These are phyloP conservation scores for Adelognathus sp. DNA, from an alignment of 2,888 invertebrate species.

Conservation along the genomic window DNA sequence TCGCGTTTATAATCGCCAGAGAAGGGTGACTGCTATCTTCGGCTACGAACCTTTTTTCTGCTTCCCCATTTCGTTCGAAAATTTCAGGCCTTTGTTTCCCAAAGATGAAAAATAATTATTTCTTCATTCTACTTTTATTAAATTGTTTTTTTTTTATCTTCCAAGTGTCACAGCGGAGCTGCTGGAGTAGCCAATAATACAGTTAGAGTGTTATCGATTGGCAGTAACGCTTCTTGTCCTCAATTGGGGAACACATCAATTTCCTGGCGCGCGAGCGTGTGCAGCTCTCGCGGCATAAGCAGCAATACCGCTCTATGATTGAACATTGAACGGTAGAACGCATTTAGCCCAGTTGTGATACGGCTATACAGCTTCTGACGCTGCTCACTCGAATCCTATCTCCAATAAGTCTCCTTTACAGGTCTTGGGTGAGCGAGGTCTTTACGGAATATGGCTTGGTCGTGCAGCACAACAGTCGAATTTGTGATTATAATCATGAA, in stretches of 20 bases:
- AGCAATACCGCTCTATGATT: slow-evolving; percentile 23
- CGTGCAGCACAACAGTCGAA: background rate
- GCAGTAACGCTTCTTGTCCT: background rate
- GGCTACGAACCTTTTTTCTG: background rate
- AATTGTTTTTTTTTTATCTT: background rate
- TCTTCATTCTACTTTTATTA: background rate
- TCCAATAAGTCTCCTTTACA: background rate
- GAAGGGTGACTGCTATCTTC: background rate
- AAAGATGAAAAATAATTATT: background rate
- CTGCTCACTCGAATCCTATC: background rate
- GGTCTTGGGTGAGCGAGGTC: background rate
- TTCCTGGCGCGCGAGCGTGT: slow-evolving; percentile 6
- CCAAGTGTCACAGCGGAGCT: background rate
- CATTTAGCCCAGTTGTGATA: background rate
- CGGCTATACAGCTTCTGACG: background rate
- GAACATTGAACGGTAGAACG: slow-evolving; percentile 4
- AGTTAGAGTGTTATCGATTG: background rate
- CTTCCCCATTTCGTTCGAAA: background rate
- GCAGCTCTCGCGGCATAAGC: background rate
- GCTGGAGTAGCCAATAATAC: background rate
- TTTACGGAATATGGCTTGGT: background rate
- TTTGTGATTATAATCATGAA: background rate
- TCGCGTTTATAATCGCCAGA: background rate
- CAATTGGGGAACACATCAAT: slow-evolving; percentile 6
- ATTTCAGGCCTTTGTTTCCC: background rate